Base-by-base conservation (phyloP, 2,888 invertebrate species). In the Oxyteleia sp. region DNA sequence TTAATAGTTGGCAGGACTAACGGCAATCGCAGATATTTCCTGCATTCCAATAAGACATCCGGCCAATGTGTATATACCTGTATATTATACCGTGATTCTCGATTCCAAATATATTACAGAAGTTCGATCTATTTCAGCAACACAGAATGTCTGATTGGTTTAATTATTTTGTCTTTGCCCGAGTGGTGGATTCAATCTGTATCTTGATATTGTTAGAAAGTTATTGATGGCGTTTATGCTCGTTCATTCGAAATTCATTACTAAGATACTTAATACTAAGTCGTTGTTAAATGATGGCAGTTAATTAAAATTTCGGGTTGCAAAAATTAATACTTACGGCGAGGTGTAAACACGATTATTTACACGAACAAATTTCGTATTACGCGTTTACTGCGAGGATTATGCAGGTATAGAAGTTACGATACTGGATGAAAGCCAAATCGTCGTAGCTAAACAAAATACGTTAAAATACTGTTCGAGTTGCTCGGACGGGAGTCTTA, bases 161-260 rank as follows among this genome's bases (percentile, higher is more conserved):
- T 64, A 75, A 75, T 66, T 66, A 64, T 66, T 74, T 64, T 64
- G 66, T 66, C 51, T 75, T 61, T 51, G 61, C 15, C 23, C 29
- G 18, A 20, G 20, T 45, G 11, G 8, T 10, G 26, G 59, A 29
- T 72, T 72, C 51, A 49, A 53, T 63, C 20, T 16, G 49, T 63
- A 43, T 18, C 29, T 51, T 41, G 26, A 41, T 61, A 49, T 8
- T 47, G 38, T 71, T 51, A 23, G 3, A 29, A 55, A 45, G 45
- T 51, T 61, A 51, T 38, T 32, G 32, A 26, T n/a, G n/a, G n/a
- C n/a, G n/a, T n/a, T n/a, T 26, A 26, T 26, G 35, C 15, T n/a
- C 10, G 7, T 47, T 43, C 43, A 43, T 43, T 43, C 20, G 18
- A 47, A 47, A 20, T 26, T 26, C 8, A 47, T 18, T 20, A 20